phyloP scores from a whole-genome alignment of 2,888 invertebrate genomes.

The Dryomyza anilis region DNA sequence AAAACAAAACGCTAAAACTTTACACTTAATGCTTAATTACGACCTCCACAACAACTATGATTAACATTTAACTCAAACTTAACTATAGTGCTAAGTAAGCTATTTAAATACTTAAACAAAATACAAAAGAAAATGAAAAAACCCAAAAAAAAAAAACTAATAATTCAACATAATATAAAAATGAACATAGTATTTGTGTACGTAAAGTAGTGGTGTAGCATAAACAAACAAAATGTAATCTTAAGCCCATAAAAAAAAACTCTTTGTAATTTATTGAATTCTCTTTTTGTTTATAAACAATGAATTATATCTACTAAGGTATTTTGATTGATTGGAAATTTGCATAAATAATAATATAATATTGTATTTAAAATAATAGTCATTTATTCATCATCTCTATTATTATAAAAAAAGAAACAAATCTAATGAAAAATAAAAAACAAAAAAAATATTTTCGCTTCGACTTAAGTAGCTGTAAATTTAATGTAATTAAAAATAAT shows the following conservation, averaged over 20 bases:
- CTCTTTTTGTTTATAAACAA: too few species aligned
- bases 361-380: slow-evolving; percentile 2
- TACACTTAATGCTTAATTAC: slow-evolving; percentile 6
- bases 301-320: too few species aligned
- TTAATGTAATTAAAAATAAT: slow-evolving; percentile 1
- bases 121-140: too few species aligned
- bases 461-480: slow-evolving; percentile 12
- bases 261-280: slow-evolving; percentile 21
- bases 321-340: not conserved
- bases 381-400: slow-evolving; percentile 1
- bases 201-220: not conserved
- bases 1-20: slow-evolving; percentile 2
- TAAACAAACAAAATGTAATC: slow-evolving; percentile 3
- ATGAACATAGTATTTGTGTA: not conserved
- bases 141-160: too few species aligned
- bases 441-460: not conserved
- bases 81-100: slow-evolving; percentile 12
- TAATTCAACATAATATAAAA: not conserved
- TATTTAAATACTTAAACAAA: slow-evolving; percentile 7
- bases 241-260: slow-evolving; percentile 3
- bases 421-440: too few species aligned
- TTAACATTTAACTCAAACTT: slow-evolving; percentile 7
- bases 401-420: not conserved
- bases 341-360: not conserved
- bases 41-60: slow-evolving; percentile 7